Conservation (phyloP, 2,113 vertebrate species). For the mouse (Mus musculus) region DNA sequence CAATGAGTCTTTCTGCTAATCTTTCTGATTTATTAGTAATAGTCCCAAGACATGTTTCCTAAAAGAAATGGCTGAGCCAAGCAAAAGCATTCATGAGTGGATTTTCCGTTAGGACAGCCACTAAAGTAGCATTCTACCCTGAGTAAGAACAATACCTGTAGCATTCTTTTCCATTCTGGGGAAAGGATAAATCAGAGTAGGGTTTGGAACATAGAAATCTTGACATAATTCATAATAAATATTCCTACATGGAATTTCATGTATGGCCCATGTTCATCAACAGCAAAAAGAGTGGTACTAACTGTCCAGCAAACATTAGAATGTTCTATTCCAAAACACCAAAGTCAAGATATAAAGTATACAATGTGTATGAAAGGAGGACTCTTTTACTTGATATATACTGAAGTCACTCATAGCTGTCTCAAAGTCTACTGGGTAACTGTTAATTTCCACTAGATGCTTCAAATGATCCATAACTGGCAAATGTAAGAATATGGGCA, state of each 20-base stretch:
- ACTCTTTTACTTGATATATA: neutral
- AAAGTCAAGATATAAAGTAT: neutral
- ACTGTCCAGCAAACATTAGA: neutral
- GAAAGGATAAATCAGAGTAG: neutral
- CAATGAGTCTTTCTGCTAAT: neutral
- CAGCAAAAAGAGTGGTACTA: neutral
- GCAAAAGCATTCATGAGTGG: slow-evolving; percentile 32
- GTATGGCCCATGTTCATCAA: neutral
- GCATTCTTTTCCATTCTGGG: neutral
- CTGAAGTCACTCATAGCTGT: neutral
- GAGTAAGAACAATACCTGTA: neutral
- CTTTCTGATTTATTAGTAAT: neutral
- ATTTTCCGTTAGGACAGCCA: neutral
- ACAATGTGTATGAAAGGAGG: neutral
- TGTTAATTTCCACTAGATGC: slow-evolving; percentile 31
- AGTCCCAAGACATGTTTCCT: neutral
- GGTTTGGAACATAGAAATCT: neutral
- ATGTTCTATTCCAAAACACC: neutral
- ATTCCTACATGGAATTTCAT: neutral
- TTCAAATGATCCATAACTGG: neutral
- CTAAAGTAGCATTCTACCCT: neutral
- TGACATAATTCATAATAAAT: slow-evolving; percentile 47
- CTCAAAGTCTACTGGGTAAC: neutral
- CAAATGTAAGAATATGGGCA: neutral
- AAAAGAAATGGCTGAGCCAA: neutral